These are phyloP conservation scores for Pollenia griseotomentosa DNA, from an alignment of 2,888 invertebrate species.

Conservation along the genomic window DNA sequence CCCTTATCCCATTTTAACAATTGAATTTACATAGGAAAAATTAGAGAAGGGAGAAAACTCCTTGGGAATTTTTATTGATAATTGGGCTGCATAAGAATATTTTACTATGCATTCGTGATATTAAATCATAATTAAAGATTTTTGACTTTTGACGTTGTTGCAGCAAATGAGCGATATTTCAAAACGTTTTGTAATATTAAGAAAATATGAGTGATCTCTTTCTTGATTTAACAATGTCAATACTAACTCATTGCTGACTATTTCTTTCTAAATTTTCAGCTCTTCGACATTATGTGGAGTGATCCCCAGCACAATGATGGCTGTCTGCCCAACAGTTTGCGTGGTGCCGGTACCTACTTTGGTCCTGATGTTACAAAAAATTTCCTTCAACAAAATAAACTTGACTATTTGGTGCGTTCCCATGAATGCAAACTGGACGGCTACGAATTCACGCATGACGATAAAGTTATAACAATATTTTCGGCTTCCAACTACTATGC, in stretches of 20 bases:
- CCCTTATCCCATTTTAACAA: no score
- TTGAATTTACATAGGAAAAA: no score
- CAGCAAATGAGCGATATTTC: no score
- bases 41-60: no score
- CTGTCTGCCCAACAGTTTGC: conserved; percentile 91
- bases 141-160: no score
- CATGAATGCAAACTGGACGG: conserved; percentile 98
- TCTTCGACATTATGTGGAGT: conserved; percentile 97
- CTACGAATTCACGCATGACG: conserved; percentile 93
- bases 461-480: conserved; percentile 95
- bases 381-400: conserved; percentile 91
- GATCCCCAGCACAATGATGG: conserved; percentile 93
- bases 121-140: no score
- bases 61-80: no score
- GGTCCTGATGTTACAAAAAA: conserved; percentile 94
- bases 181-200: no score
- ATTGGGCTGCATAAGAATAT: no score
- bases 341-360: conserved; percentile 97
- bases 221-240: no score
- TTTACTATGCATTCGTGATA: no score
- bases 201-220: no score
- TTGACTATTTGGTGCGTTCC: conserved; percentile 92
- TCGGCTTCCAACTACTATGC: conserved; percentile 99
- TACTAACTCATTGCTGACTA: neutral
- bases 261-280: conserved; percentile 85